Base-by-base conservation (phyloP, 2,113 vertebrate species). In the Odontesthes bonariensis region DNA sequence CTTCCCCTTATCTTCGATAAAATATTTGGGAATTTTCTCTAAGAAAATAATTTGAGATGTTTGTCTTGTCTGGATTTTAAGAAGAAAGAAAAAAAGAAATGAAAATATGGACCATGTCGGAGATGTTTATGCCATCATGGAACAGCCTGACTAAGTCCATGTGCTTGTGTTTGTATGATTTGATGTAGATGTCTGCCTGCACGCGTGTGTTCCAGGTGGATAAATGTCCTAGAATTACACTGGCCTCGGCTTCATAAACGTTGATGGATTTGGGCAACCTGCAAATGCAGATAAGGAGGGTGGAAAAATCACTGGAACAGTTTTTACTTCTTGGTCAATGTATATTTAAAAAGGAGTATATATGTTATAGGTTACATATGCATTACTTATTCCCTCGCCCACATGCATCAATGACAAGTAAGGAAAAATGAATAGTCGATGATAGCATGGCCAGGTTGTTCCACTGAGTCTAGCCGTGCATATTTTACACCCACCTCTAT, bases 211-310 rank as follows among this genome's bases (percentile, higher is more conserved):
- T 90, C 84, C 86, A 79, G 74, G 79, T 86, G 89, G 81, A 90
- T 87, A 82, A 87, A 90, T 92, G 89, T 92, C 88, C 87, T 88
- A 86, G 95, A 94, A 95, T 94, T 94, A 93, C 44, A 89, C 87
- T 83, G 93, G 82, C 85, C 93, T 78, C 79, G 90, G 93, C 84
- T 32, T 91, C 91, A 91, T 93, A 89, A 92, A 94, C 93, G 92
- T 89, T 96, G 97, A 97, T 96, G 95, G 94, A 97, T 97, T 95
- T 95, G 84, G 94, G 94, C 90, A 96, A 96, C 95, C 97, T 97
- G 96, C 95, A 91, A 95, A 95, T 95, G 96, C 96, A 98, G 97
- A 98, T 98, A 98, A 98, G 96, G 92, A 83, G 79, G 84, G 89
- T 77, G 72, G 79, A 89, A 89, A 86, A 95, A 95, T 95, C 94